Evolutionary conservation across 2,113 vertebrate genomes (phyloP), one percentile per base, ranked within the genome.

Genomic region (Vimba vimba): DNA sequence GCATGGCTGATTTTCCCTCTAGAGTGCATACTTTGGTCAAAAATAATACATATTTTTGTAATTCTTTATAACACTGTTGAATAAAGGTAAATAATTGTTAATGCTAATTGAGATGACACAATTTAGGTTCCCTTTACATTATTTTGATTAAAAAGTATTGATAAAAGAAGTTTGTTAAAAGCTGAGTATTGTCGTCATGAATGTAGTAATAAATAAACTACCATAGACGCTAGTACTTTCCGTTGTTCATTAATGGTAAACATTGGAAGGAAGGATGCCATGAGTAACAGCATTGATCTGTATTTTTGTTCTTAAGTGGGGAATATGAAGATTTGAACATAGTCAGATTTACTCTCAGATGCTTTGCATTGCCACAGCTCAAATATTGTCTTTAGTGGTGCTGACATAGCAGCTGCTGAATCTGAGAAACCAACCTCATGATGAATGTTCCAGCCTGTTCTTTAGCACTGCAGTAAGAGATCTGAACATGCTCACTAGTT

Each of bases 361-460:
- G 68, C 33, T 43, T 71, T 43, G 68, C 21, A 43, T 73, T 43
- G 10, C 19, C 39, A 45, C 69, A 45, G 21, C 69, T 73, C 12
- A 21, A 73, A 45, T 74, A 23, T 45, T 45, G 12, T 74, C 39
- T 25, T 45, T 47, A 25, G 23, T 73, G 69, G 23, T 73, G 69
- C 69, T 73, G 69, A 73, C 21, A 73, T 23, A 73, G 66, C 66
- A 69, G 66, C 66, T 71, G 19, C 68, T 71, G 33, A 71, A 71
- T 69, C 66, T 21, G 19, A 62, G 11, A 45, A 74, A 74, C 39
- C 5, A 74, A 74, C 39, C 69, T 74, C 11, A 74, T n/a, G 39
- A 74, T 45, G 11, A 74, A 74, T 25, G 39, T 74, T 71, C 21
- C 9, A 39, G 68, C 19, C 9, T 71, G 21, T 23, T 74, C 5